Evolutionary conservation across 2,113 vertebrate genomes (phyloP), one percentile per base, ranked within the genome.

Genomic region (Rallus limicola): DNA sequence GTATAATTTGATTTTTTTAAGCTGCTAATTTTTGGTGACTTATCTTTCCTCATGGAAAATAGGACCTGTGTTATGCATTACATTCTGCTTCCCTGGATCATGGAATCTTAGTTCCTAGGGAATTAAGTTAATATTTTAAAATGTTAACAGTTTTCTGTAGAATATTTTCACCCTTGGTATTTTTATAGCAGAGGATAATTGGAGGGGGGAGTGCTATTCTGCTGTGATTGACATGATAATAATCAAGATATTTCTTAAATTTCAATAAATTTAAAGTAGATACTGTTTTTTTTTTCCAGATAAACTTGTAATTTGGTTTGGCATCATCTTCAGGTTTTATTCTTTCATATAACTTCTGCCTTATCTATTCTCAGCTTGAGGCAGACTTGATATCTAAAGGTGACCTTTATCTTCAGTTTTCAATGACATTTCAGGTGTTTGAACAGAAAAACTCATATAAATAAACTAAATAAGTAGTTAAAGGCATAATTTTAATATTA

Each of bases 11-110:
- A 44, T 17, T 68, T 42, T 69, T 83, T 91, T 70, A 29, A 65
- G 48, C 48, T 7, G 13, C 25, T 76, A 0, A 1, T 0, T 65
- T 87, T 79, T 67, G 28, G 4, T 0, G 2, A 36, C 2, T 87
- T 53, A 4, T 16, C 24, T 56, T 75, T 85, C 26, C 25, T 56
- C 8, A 15, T 13, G 26, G 67, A 59, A 78, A 74, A 58, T 0
- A 15, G 16, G 4, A 4, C 13, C n/a, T 75, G 33, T 48, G 9
- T 11, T 16, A 3, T 31, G 2, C n/a, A 4, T 29, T 52, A 34
- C 56, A 6, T 76, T 68, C 15, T 88, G 16, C 5, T 7, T 25
- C 7, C 33, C 7, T 55, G 31, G 6, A 24, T 65, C 16, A 53
- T 68, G 53, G 13, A 31, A 79, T 24, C 19, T 76, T 71, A 16